These are phyloP conservation scores for Drosophila cognata DNA, from an alignment of 2,888 invertebrate species.

Conservation along the genomic window DNA sequence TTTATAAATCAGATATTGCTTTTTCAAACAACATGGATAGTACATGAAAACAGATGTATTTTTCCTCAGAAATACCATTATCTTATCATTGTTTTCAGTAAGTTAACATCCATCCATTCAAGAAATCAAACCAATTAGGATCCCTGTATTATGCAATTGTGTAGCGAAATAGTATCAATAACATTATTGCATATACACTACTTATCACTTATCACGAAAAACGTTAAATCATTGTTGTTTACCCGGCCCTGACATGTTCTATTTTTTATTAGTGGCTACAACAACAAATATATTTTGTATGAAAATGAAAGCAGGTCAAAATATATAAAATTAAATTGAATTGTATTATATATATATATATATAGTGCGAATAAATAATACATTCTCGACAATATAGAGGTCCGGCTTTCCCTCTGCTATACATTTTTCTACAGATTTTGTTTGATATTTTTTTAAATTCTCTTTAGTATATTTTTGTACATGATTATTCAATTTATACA, in stretches of 20 bases:
- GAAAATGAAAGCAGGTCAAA: not conserved
- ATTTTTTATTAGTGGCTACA: not conserved
- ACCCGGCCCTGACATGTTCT: not conserved
- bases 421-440: not conserved
- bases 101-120: too few relatives aligned
- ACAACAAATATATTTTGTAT: not conserved
- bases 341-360: not conserved
- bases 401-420: not conserved
- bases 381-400: not conserved
- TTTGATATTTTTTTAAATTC: not conserved
- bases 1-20: not conserved
- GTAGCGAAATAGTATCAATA: not conserved
- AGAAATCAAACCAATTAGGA: not conserved
- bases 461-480: too few relatives aligned
- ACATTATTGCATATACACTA: not conserved
- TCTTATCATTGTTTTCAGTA: not conserved
- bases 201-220: not conserved
- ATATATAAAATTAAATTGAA: not conserved
- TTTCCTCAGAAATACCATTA: not conserved
- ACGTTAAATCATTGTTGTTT: not conserved
- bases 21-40: not conserved
- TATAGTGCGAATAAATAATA: not conserved
- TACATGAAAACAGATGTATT: not conserved
- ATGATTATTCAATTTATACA: not conserved
- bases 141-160: too few relatives aligned